Base-by-base conservation (phyloP, 2,113 vertebrate species). In the Strix aluco region DNA sequence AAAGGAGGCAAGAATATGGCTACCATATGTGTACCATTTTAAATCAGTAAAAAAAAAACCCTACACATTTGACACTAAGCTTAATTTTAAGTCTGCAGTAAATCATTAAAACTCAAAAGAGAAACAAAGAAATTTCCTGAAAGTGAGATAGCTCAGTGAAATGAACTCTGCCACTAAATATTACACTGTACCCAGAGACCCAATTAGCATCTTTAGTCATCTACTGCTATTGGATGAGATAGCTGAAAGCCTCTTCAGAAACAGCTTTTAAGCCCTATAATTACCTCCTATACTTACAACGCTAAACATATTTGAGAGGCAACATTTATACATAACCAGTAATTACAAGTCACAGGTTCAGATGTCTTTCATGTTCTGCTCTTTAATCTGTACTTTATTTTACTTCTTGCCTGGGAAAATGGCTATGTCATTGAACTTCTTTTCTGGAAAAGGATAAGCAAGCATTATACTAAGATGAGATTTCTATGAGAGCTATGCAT, bases 321-420 rank as follows among this genome's bases (percentile, higher is more conserved):
- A 96, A 93, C 94, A 86, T 96, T 97, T 97, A 90, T 49, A 96
- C 88, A 61, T n/a, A 96, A 89, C 77, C 95, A 92, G 96, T 90
- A 97, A 97, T 97, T 97, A 97, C 92, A 90, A 96, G 97, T 93
- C 96, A 95, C 84, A 92, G 91, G 96, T 97, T 96, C 94, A 81
- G 88, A 92, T 90, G 94, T 58, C 96, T 97, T 96, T 93, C 69
- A 93, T 96, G 90, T 95, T 94, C 93, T 90, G 92, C 88, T 86
- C 93, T 96, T 95, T 94, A 93, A 96, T 96, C 93, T 95, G 47
- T 75, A 57, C 95, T 94, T 96, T 93, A 92, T 92, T 91, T 88
- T 40, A 66, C 90, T 90, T 59, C 94, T 95, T 97, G 67, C 79
- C 89, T 94, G 93, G 88, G 95, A 95, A 96, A 97, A 89, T 46